Base-by-base conservation (phyloP, 2,888 invertebrate species). In the Allacma fusca region DNA sequence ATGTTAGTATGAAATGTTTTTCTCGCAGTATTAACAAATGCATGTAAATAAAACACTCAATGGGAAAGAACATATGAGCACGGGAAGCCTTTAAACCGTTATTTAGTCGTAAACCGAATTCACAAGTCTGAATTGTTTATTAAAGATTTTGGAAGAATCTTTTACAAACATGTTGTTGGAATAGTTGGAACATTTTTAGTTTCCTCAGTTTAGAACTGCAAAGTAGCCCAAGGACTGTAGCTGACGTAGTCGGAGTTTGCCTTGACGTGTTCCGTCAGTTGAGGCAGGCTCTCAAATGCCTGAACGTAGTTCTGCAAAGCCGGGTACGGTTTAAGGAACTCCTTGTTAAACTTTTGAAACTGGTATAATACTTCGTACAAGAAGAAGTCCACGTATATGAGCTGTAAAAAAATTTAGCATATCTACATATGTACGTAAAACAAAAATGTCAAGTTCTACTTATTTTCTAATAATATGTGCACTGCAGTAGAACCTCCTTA, bases 331-430 rank as follows among this genome's bases (percentile, higher is more conserved):
- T 86, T 85, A 4, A 88, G 80, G 62, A 84, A 84, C 7, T 83
- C 85, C 1, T 86, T 82, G 24, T 84, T 80, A 81, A 88, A 85
- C 2, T 85, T 69, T 43, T 82, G 81, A 62, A 86, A 86, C 75
- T 87, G 86, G 77, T 87, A 86, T 40, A 88, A 80, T 44, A 87
- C 82, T 78, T 88, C 88, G 78, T 87, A 88, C 78, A 87, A 83
- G n/a, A 85, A 84, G 81, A 88, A 88, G 79, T 88, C 88, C 21
- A 85, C 85, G 65, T 86, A 86, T 0, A 87, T 85, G 62, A 86
- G 71, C 87, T 87, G 83, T 19, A 84, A 79, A 0, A 21, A 59
- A 9, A 29, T 24, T 23, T 23, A 23, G 50, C 19, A 16, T n/a
- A n/a, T n/a, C n/a, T n/a, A n/a, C n/a, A n/a, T n/a, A n/a, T n/a